These are phyloP conservation scores for Premnoplex brunnescens DNA, from an alignment of 2,797 vertebrate species.

Conservation along the genomic window DNA sequence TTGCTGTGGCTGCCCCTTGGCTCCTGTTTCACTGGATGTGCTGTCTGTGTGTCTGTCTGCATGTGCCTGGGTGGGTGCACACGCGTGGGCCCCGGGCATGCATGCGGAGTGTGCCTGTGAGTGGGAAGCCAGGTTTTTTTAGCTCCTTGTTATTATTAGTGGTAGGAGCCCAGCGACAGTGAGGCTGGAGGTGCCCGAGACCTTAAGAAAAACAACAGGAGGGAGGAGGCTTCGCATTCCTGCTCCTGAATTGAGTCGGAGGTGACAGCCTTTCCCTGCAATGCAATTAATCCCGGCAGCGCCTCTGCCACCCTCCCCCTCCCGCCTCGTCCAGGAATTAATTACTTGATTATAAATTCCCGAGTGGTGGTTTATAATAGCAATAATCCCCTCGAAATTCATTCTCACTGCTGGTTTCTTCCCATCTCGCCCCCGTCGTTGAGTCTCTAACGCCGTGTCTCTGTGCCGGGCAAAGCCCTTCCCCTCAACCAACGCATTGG, in stretches of 20 bases:
- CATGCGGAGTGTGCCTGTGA: not conserved
- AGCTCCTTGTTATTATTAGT: not conserved
- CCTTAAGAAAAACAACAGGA: constrained; percentile 47
- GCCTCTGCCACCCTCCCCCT: constrained; percentile 52
- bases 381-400: constrained; percentile 67
- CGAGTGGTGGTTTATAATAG: constrained; percentile 44
- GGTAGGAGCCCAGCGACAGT: not conserved
- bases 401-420: constrained; percentile 6
- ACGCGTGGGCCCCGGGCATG: not conserved
- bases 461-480: accelerated
- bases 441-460: accelerated
- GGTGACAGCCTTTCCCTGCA: constrained; percentile 58
- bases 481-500: accelerated
- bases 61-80: not conserved
- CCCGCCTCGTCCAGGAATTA: constrained; percentile 66
- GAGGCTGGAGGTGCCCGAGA: not conserved
- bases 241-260: constrained; percentile 41
- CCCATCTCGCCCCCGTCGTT: not conserved
- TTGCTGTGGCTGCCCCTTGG: not conserved
- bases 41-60: not conserved
- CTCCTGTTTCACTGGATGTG: not conserved
- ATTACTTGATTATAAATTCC: constrained; percentile 74
- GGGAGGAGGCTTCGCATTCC: constrained; percentile 16
- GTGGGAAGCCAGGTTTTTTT: not conserved
- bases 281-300: constrained; percentile 53